Conservation (phyloP, 2,113 vertebrate genomes). For the Semnornis frantzii region DNA sequence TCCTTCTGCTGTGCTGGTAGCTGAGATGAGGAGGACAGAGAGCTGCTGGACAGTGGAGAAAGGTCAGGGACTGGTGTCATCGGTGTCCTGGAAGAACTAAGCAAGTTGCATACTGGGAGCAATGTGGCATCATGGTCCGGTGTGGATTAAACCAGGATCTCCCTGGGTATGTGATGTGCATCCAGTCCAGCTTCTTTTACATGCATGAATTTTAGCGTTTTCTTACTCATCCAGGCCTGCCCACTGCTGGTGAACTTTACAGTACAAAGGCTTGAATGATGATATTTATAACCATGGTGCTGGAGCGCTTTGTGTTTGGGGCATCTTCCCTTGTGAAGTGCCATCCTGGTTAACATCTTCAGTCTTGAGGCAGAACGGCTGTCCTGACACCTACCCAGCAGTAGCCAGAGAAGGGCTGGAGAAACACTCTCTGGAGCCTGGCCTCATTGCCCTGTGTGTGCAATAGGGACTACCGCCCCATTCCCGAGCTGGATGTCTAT, state of each 20-base stretch:
- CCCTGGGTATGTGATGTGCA: fast-evolving
- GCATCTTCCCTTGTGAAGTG: neutral
- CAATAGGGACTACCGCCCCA: constrained; percentile 90
- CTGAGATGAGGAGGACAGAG: neutral
- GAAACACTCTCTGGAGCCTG: neutral
- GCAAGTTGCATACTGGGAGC: neutral
- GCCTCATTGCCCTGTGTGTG: neutral
- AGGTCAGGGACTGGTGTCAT: neutral
- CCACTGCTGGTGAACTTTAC: fast-evolving
- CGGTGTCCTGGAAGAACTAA: neutral
- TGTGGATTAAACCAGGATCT: neutral
- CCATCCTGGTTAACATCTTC: fast-evolving
- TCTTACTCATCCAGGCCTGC: neutral
- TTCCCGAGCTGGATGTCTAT: constrained; percentile 91
- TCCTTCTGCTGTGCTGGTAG: neutral
- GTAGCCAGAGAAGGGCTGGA: neutral
- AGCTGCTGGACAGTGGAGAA: neutral
- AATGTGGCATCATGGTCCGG: neutral
- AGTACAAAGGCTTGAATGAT: neutral
- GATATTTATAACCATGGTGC: neutral
- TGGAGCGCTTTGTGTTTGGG: neutral
- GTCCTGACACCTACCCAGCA: neutral
- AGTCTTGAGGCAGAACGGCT: neutral
- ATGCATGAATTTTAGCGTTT: fast-evolving
- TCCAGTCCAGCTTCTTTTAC: neutral